phyloP scores from a whole-genome alignment of 2,113 vertebrate species.

The Heptranchias perlo region DNA sequence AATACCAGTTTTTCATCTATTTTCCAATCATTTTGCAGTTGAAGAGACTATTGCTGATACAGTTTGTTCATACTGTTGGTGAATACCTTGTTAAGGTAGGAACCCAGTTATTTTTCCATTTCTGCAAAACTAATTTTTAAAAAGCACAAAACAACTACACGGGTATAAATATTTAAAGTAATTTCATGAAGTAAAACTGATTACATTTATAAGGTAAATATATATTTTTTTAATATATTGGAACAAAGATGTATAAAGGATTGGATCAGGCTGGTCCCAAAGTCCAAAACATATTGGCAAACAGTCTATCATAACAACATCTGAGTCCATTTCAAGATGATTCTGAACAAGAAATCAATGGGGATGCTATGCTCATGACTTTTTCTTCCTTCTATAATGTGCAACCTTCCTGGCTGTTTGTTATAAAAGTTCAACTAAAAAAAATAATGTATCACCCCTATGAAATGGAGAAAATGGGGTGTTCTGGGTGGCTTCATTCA shows the following conservation, averaged over 20 bases:
- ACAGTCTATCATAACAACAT: background rate
- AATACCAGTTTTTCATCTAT: background rate
- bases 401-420: background rate
- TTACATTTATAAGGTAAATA: no score
- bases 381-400: background rate
- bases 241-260: background rate
- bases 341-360: background rate
- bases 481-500: background rate
- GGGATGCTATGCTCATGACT: background rate
- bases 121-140: background rate
- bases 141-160: background rate
- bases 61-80: constrained; percentile 27
- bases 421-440: background rate
- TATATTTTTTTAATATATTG: no score
- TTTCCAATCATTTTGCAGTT: constrained; percentile 17
- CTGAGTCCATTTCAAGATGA: background rate
- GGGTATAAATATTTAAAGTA: background rate
- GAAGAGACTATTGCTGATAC: constrained; percentile 11
- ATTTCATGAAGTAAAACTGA: background rate
- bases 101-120: background rate
- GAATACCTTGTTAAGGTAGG: constrained; percentile 29
- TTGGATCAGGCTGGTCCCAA: background rate
- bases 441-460: background rate
- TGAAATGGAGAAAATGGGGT: background rate
- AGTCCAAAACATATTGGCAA: background rate